A percentile compares a stretch with the other conserved stretches of the same genome.
phyloP scores from a whole-genome alignment of 2,113 vertebrate species.

The Thalassoma bifasciatum region DNA sequence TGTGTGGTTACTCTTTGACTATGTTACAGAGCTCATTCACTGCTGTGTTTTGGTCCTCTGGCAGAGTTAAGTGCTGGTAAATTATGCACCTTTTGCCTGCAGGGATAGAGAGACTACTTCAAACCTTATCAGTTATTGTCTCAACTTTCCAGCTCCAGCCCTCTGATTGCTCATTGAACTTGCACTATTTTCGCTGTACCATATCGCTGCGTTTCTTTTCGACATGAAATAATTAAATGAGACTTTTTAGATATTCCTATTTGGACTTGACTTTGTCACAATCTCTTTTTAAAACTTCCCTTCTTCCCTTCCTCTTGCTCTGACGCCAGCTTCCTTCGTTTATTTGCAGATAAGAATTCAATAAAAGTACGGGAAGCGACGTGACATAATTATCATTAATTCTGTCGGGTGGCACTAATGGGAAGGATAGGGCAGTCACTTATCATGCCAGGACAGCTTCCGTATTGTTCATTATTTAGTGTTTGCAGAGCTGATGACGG shows the following conservation, averaged over 20 bases:
- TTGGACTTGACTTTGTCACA: slow-evolving; percentile 64
- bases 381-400: slow-evolving; percentile 97
- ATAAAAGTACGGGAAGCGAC: slow-evolving; percentile 85
- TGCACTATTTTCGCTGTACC: slow-evolving; percentile 42
- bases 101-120: slow-evolving; percentile 34
- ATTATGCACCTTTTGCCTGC: slow-evolving; percentile 45
- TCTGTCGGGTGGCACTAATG: slow-evolving; percentile 88
- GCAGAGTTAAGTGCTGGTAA: slow-evolving; percentile 20
- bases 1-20: slow-evolving; percentile 26
- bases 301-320: slow-evolving; percentile 43
- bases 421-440: slow-evolving; percentile 85
- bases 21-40: slow-evolving; percentile 9
- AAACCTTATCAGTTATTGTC: slow-evolving; percentile 61
- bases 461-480: slow-evolving; percentile 94
- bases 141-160: slow-evolving; percentile 45
- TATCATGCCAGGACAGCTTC: slow-evolving; percentile 91
- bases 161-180: slow-evolving; percentile 66
- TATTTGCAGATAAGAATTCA: slow-evolving; percentile 92
- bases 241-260: slow-evolving; percentile 64
- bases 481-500: slow-evolving; percentile 94
- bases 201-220: slow-evolving; percentile 53
- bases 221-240: slow-evolving; percentile 67
- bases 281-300: slow-evolving; percentile 61
- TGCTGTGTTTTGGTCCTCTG: slow-evolving; percentile 25
- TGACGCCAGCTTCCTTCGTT: slow-evolving; percentile 57